These are phyloP conservation scores for Nannospalax galili DNA, from an alignment of 2,113 vertebrate genomes.

Conservation along the genomic window DNA sequence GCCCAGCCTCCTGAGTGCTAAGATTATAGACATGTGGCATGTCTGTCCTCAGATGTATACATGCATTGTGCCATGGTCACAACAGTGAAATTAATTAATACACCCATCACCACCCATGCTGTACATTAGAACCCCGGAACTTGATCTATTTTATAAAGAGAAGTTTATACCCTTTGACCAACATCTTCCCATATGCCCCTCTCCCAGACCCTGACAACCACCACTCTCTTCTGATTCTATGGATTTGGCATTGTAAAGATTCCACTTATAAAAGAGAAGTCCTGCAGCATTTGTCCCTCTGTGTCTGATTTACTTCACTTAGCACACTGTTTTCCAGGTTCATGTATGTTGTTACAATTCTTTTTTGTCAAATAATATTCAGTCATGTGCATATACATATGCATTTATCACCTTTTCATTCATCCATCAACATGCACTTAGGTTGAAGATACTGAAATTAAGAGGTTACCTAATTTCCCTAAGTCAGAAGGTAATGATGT, in stretches of 20 bases:
- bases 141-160: background rate
- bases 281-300: background rate
- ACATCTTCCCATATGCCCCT: background rate
- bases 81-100: background rate
- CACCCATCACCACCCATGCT: background rate
- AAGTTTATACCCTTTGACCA: background rate
- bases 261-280: background rate
- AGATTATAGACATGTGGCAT: background rate
- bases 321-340: background rate
- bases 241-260: background rate
- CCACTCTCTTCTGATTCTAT: background rate
- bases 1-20: background rate
- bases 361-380: background rate
- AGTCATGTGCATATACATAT: background rate
- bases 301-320: background rate
- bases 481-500: background rate
- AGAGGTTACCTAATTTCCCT: background rate
- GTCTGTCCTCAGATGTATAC: background rate
- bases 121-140: background rate
- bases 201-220: background rate
- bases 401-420: background rate
- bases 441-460: background rate
- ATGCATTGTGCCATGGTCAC: background rate
- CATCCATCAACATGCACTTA: background rate
- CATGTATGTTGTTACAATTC: background rate